Evolutionary conservation across 2,113 vertebrate species (phyloP).

Genomic region (Mesembrinibis cayennensis): DNA sequence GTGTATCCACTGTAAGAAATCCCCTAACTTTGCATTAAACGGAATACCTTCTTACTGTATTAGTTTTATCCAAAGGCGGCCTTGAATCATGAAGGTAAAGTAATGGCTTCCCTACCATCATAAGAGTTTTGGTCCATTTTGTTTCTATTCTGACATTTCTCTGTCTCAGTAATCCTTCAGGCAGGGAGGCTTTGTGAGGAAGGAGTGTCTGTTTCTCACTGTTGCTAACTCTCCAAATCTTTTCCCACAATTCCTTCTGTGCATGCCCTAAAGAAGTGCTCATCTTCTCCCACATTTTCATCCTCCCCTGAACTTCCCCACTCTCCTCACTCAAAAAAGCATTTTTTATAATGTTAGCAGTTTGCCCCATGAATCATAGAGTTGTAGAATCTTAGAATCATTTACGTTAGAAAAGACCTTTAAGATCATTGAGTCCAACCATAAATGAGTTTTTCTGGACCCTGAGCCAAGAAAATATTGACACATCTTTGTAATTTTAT

Average conservation of each 20-base stretch:
- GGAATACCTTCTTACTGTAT: not conserved
- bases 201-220: not conserved
- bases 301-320: not conserved
- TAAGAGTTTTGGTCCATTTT: not conserved
- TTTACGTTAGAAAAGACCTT: not conserved
- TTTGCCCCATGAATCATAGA: not conserved
- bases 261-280: not conserved
- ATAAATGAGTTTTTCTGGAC: not conserved
- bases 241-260: not conserved
- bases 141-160: not conserved
- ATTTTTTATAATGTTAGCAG: not conserved
- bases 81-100: not conserved
- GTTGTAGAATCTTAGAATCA: not conserved
- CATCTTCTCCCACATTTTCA: not conserved
- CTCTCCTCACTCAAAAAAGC: rapidly evolving
- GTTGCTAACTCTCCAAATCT: not conserved
- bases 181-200: not conserved
- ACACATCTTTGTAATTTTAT: not conserved
- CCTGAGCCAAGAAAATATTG: not conserved
- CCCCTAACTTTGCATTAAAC: not conserved
- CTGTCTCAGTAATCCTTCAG: not conserved
- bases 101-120: not conserved
- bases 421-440: not conserved
- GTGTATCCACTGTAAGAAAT: not conserved
- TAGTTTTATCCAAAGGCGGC: not conserved